Evolutionary conservation across 2,888 invertebrate genomes (phyloP).

Genomic region (Liodrosophila aerea): DNA sequence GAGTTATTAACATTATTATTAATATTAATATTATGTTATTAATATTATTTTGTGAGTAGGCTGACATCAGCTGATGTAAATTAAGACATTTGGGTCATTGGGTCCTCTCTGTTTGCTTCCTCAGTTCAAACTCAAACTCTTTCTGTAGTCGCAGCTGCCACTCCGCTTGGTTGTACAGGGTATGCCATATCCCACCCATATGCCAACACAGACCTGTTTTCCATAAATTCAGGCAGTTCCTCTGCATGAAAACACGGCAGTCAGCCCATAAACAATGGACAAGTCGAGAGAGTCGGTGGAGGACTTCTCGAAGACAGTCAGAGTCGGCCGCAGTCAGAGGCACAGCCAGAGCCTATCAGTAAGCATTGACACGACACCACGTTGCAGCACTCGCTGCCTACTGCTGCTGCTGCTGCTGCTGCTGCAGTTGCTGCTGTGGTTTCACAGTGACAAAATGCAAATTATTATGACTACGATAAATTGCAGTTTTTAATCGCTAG

Average conservation of each 20-base stretch:
- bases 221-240: slow-evolving; percentile 61
- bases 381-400: too few species aligned
- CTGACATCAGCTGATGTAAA: too few species aligned
- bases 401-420: too few species aligned
- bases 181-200: slow-evolving; percentile 57
- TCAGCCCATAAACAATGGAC: slow-evolving; percentile 58
- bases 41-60: too few species aligned
- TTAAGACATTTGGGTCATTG: too few species aligned
- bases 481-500: slow-evolving; percentile 73
- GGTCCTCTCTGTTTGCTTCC: too few species aligned
- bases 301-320: slow-evolving; percentile 28
- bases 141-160: too few species aligned
- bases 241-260: slow-evolving; percentile 59
- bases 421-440: slow-evolving; percentile 22
- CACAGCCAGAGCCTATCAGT: background rate
- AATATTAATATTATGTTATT: too few species aligned
- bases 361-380: too few species aligned
- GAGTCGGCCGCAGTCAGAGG: background rate
- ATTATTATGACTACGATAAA: slow-evolving; percentile 76
- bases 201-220: slow-evolving; percentile 71
- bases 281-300: slow-evolving; percentile 20
- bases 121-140: too few species aligned
- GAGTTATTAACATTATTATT: too few species aligned
- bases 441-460: slow-evolving; percentile 74
- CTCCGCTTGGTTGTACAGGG: slow-evolving; percentile 7